Conservation (phyloP, 2,113 vertebrate genomes). For the Grammatotria lemairii region DNA sequence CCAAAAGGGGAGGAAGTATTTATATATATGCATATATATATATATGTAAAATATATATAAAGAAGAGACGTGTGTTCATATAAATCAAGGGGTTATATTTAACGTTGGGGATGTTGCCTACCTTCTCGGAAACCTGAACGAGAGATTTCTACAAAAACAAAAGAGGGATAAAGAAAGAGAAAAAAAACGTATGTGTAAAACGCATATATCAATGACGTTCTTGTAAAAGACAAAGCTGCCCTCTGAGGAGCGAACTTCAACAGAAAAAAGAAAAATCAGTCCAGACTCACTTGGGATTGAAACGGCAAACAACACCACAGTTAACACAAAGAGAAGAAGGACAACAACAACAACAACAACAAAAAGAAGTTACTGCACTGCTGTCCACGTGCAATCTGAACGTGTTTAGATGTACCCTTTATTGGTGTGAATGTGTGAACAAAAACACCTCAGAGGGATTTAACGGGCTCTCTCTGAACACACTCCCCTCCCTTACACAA, state of each 20-base stretch:
- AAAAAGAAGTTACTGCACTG: not conserved
- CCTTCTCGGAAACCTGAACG: constrained; percentile 91
- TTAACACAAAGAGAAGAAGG: not conserved
- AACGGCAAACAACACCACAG: constrained; percentile 15
- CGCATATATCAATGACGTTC: constrained; percentile 36
- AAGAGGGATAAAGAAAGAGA: constrained; percentile 75
- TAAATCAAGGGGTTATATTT: constrained; percentile 65
- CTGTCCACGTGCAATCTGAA: not conserved
- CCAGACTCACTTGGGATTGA: not conserved
- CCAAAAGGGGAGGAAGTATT: constrained; percentile 62
- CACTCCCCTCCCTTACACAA: not conserved
- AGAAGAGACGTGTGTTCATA: constrained; percentile 32
- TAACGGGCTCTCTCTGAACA: not conserved
- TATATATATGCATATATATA: constrained; percentile 34
- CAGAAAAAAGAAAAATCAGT: not conserved
- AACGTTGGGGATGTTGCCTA: constrained; percentile 76
- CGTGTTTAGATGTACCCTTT: not conserved
- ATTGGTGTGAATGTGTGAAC: not conserved
- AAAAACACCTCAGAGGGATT: not conserved
- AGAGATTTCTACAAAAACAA: constrained; percentile 90
- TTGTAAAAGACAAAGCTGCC: constrained; percentile 35
- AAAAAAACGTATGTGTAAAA: constrained; percentile 68
- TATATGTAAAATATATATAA: constrained; percentile 60
- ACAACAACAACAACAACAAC: not conserved
- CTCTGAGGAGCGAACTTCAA: not conserved